Evolutionary conservation across 53 echinoderm and acorn worm species (phyloP).

Genomic region (Patiria pectinifera): DNA sequence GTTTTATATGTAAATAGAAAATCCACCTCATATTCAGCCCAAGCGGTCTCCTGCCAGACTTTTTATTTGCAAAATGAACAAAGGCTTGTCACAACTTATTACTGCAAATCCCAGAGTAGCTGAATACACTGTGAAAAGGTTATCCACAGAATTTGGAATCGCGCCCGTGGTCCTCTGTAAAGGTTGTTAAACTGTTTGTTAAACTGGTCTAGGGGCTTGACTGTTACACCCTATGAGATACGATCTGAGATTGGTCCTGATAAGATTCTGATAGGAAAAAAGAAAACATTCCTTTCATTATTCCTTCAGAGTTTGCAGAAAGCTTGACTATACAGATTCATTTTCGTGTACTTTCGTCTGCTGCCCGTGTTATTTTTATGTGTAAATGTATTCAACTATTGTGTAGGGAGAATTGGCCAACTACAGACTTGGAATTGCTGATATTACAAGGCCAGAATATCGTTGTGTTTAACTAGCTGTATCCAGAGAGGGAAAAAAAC

Average conservation of each 20-base stretch:
- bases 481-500: not conserved
- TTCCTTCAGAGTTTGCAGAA: not conserved
- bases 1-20: constrained; percentile 1
- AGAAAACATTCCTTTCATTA: not conserved
- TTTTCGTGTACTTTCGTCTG: not conserved
- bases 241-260: not conserved
- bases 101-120: not conserved
- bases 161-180: not conserved
- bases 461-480: not conserved
- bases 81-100: constrained; percentile 33
- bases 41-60: not conserved
- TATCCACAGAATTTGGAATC: not conserved
- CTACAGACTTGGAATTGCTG: too few relatives aligned
- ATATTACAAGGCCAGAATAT: not conserved
- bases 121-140: not conserved
- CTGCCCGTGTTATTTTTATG: too few relatives aligned
- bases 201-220: not conserved
- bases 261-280: not conserved
- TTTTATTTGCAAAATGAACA: not conserved
- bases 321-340: not conserved
- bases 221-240: not conserved
- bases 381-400: too few relatives aligned
- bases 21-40: not conserved
- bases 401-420: too few relatives aligned
- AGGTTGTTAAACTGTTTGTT: not conserved